These are phyloP conservation scores for Lagria hirta DNA, from an alignment of 2,888 invertebrate genomes.

Conservation along the genomic window DNA sequence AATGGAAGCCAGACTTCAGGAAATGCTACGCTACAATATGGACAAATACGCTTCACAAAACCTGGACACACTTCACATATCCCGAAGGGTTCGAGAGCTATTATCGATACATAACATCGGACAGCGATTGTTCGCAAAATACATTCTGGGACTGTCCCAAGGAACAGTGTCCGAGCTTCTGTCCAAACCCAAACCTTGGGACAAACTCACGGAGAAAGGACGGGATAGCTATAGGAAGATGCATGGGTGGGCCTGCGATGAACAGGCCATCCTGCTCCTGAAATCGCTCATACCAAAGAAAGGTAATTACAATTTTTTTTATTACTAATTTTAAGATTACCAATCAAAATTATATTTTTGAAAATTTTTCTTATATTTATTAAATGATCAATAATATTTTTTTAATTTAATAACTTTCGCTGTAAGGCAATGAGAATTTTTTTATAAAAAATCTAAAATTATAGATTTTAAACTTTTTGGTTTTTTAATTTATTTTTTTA, in stretches of 20 bases:
- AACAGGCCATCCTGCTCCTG: constrained; percentile 93
- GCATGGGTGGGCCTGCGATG: constrained; percentile 99
- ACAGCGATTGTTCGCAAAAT: constrained; percentile 97
- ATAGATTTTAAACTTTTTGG: too few species aligned
- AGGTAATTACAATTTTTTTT: constrained; percentile 71
- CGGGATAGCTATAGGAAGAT: constrained; percentile 98
- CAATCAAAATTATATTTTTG: too few species aligned
- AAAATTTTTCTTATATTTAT: too few species aligned
- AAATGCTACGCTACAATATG: constrained; percentile 93
- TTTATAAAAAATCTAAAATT: too few species aligned
- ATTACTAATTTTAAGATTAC: too few species aligned
- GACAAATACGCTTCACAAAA: constrained; percentile 93
- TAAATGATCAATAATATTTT: too few species aligned
- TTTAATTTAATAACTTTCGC: too few species aligned
- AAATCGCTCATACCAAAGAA: constrained; percentile 98
- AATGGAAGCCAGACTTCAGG: constrained; percentile 90
- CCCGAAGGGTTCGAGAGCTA: constrained; percentile 88
- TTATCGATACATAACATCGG: constrained; percentile 98
- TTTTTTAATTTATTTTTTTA: too few species aligned
- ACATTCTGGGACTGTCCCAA: constrained; percentile 93
- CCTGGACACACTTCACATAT: constrained; percentile 92
- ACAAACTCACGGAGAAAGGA: constrained; percentile 98
- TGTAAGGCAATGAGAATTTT: too few species aligned
- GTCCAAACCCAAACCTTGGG: constrained; percentile 99
- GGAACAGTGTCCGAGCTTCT: constrained; percentile 98